Conservation (phyloP, 2,888 invertebrate genomes). For the Rhingia rostrata region DNA sequence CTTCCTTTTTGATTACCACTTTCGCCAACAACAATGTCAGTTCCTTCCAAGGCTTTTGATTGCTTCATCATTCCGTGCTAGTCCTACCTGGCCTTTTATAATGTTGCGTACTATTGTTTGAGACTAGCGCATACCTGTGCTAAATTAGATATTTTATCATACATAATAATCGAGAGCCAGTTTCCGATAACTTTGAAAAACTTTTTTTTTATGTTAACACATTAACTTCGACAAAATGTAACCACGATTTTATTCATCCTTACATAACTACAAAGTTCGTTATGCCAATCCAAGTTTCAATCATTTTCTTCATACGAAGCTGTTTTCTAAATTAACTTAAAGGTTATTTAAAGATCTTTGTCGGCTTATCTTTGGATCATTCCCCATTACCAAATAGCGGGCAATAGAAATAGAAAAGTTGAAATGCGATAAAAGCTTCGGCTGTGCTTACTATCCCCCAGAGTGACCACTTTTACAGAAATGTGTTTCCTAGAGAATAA, state of each 20-base stretch:
- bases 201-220: neutral
- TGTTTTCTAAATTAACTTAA: constrained; percentile 25
- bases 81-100: too few relatives aligned
- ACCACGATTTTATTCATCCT: neutral
- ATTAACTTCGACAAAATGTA: neutral
- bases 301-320: neutral
- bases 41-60: too few relatives aligned
- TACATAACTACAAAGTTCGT: neutral
- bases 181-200: neutral
- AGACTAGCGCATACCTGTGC: too few relatives aligned
- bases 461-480: constrained; percentile 43
- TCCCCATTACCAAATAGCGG: constrained; percentile 23
- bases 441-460: neutral
- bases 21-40: too few relatives aligned
- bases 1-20: too few relatives aligned
- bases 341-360: constrained; percentile 16
- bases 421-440: constrained; percentile 27
- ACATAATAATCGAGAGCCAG: too few relatives aligned
- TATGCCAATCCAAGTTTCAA: constrained; percentile 1
- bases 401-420: constrained; percentile 42
- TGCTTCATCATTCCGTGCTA: too few relatives aligned
- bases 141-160: too few relatives aligned
- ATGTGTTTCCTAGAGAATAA: constrained; percentile 26
- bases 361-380: constrained; percentile 38
- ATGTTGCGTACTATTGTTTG: too few relatives aligned